Conservation (phyloP, 2,888 invertebrate genomes). For the Phengaris arion region DNA sequence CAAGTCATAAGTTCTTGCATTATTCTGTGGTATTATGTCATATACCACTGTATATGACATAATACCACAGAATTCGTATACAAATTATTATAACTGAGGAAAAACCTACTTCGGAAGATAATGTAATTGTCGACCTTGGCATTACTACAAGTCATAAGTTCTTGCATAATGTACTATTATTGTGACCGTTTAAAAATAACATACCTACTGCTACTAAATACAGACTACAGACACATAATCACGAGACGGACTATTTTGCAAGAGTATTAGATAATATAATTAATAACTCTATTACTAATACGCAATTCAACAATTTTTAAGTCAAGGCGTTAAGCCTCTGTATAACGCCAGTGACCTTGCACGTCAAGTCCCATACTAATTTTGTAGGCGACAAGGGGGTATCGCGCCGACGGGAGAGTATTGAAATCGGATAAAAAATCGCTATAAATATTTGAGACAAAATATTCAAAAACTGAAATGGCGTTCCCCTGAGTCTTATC, state of each 20-base stretch:
- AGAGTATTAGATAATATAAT: neutral
- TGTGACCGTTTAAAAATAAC: neutral
- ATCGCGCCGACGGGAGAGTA: too few relatives aligned
- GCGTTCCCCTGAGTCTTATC: too few relatives aligned
- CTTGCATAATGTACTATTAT: constrained; percentile 2
- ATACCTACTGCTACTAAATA: neutral
- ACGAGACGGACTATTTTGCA: neutral
- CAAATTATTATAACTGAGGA: neutral
- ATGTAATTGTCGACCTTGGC: constrained; percentile 17
- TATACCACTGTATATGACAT: too few relatives aligned
- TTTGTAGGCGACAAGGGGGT: too few relatives aligned
- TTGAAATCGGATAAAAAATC: too few relatives aligned
- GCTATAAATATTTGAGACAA: too few relatives aligned
- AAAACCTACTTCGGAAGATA: constrained; percentile 16
- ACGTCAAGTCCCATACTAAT: too few relatives aligned
- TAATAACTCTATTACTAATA: neutral
- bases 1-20: constrained; percentile 36
- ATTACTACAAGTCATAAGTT: constrained; percentile 41
- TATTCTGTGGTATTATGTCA: too few relatives aligned
- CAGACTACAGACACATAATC: neutral
- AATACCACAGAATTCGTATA: neutral
- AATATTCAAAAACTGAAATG: too few relatives aligned
- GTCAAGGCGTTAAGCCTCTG: neutral
- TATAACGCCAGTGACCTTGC: too few relatives aligned
- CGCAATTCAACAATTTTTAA: neutral